Base-by-base conservation (phyloP, 2,797 vertebrate species). In the Calcarius lapponicus region DNA sequence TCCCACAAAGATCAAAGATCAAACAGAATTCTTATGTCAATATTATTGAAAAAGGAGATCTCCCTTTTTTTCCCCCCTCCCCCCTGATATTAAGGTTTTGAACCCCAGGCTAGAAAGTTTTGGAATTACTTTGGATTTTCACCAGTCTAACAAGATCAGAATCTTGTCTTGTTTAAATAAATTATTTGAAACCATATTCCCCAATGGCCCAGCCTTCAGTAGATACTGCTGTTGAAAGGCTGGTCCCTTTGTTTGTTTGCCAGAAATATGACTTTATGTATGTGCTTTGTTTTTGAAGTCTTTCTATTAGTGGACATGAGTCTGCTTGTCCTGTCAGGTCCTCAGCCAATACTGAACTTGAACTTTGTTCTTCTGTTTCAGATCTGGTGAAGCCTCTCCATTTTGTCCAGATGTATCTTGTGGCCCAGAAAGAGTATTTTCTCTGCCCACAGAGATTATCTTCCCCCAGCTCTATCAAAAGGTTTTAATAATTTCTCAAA, bases 161-260 rank as follows among this genome's bases (percentile, higher is more conserved):
- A 94, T 86, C 62, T 96, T 82, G 86, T 83, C 84, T 87, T 92
- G 54, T 84, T 94, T 90, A 92, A 92, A 92, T 83, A 93, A 96
- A 96, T 94, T 29, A 91, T 95, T 95, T 92, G 75, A 95, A 93
- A 86, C 85, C 93, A 91, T 93, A 91, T 89, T 95, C 89, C 92
- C 93, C 58, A 81, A 56, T 0, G 81, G 36, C 69, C 72, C 85
- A 83, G 84, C 65, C 85, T 92, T 62, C 89, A 90, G 87, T 79
- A 88, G 89, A 95, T 88, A 86, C 58, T 71, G 58, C 84, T 96
- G 96, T 94, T 96, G 96, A 97, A 96, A 97, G 66, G 62, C 89
- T 66, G 54, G 50, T 88, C 65, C 40, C 91, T 97, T 95, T 96
- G 82, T 94, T 95, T 96, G 62, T 92, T 96, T 88, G 93, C 95